These are phyloP conservation scores for Pantherophis vulpinus DNA, from an alignment of 2,797 vertebrate species.

Conservation along the genomic window DNA sequence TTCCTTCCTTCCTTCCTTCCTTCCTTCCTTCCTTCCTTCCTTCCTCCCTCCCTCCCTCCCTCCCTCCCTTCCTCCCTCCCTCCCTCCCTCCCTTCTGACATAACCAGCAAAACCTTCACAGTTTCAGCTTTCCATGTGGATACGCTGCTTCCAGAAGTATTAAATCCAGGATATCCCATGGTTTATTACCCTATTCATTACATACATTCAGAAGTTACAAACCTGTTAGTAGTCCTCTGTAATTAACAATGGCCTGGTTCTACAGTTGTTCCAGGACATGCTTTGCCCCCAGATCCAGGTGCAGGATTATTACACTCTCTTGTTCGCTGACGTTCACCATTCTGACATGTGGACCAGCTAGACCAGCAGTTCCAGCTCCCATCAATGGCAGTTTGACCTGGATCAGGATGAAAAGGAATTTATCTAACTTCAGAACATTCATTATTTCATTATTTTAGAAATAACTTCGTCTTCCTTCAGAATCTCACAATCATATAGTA, in stretches of 20 bases:
- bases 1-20: not conserved
- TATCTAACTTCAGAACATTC: not conserved
- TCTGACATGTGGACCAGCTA: slow-evolving; percentile 66
- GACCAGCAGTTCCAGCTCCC: slow-evolving; percentile 73
- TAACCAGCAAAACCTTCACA: not conserved
- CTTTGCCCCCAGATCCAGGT: slow-evolving; percentile 50
- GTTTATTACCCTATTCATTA: not conserved
- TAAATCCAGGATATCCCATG: not conserved
- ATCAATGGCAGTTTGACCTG: slow-evolving; percentile 31
- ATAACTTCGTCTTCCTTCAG: not conserved
- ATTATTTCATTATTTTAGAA: not conserved
- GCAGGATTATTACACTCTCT: slow-evolving; percentile 64
- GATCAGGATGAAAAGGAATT: not conserved
- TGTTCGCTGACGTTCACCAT: slow-evolving; percentile 61
- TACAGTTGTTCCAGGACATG: slow-evolving; percentile 70
- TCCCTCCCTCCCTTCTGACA: not conserved
- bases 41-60: too few species aligned
- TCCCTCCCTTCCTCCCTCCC: not conserved
- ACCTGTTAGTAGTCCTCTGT: slow-evolving; percentile 20
- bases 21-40: not conserved
- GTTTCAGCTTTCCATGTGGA: not conserved
- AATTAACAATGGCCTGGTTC: slow-evolving; percentile 53
- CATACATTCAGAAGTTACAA: not conserved
- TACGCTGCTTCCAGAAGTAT: not conserved
- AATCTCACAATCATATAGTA: not conserved